phyloP scores from a whole-genome alignment of 2,113 vertebrate species.

The Alexandromys fortis region DNA sequence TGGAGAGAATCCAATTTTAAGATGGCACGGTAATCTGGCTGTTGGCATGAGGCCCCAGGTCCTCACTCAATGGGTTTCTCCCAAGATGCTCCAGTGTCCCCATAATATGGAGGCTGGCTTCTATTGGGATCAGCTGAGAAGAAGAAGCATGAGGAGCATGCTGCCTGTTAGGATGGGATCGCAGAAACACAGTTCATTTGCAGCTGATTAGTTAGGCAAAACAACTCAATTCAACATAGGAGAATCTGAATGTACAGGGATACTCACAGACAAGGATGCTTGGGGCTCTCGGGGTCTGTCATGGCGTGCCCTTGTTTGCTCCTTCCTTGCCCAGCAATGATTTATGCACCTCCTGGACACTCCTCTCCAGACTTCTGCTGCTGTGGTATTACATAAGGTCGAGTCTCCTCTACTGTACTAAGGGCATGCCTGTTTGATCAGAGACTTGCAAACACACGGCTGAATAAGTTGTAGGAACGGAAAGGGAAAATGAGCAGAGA shows the following conservation, averaged over 20 bases:
- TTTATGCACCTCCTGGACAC: no score
- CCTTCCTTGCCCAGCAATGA: background rate
- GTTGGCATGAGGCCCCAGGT: background rate
- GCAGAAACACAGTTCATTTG: background rate
- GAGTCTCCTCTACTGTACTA: background rate
- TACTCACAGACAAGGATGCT: background rate
- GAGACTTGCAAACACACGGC: background rate
- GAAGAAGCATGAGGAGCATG: background rate
- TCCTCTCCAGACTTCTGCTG: background rate
- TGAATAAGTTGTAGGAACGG: no score
- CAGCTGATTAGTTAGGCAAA: background rate
- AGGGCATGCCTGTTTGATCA: background rate
- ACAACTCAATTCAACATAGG: no score
- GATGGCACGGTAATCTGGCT: background rate
- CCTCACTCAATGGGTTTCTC: background rate
- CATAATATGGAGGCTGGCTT: background rate
- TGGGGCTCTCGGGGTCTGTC: background rate
- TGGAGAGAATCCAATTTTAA: background rate
- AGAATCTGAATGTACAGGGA: background rate
- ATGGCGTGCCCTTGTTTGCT: background rate
- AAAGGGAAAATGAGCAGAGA: accelerated
- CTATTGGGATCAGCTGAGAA: background rate
- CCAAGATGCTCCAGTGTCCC: background rate
- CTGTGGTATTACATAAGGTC: background rate
- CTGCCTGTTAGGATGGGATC: background rate